Evolutionary conservation across 2,797 vertebrate genomes (phyloP).

Genomic region (Trachurus trachurus): DNA sequence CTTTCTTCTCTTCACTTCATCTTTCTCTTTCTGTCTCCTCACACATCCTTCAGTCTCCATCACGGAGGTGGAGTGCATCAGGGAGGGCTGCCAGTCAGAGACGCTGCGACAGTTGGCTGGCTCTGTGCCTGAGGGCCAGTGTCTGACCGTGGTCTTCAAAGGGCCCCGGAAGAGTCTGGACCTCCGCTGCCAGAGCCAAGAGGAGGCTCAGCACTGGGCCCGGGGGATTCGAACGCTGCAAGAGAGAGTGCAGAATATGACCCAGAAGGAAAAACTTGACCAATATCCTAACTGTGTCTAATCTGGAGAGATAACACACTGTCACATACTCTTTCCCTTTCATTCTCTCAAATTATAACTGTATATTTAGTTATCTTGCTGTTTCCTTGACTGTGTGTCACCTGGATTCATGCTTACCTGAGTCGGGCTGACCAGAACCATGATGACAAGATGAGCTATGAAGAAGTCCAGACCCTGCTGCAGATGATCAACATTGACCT

Average conservation of each 20-base stretch:
- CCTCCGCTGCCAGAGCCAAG: slow-evolving; percentile 87
- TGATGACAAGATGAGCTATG: slow-evolving; percentile 95
- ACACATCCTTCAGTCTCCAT: slow-evolving; percentile 74
- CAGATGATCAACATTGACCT: slow-evolving; percentile 96
- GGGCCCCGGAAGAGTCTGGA: slow-evolving; percentile 92
- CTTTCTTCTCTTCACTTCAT: background rate
- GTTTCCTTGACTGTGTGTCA: slow-evolving; percentile 85
- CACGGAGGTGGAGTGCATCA: slow-evolving; percentile 85
- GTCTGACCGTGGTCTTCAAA: slow-evolving; percentile 93
- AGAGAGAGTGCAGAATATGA: slow-evolving; percentile 91
- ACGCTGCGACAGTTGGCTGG: slow-evolving; percentile 82
- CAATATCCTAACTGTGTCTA: slow-evolving; percentile 90
- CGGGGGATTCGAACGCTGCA: slow-evolving; percentile 91
- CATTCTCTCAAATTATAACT: no score
- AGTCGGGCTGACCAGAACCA: slow-evolving; percentile 91
- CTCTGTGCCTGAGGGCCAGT: slow-evolving; percentile 84
- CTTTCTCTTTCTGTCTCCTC: background rate
- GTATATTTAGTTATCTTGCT: background rate
- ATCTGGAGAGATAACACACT: background rate
- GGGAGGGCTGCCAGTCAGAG: slow-evolving; percentile 89
- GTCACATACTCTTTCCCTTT: background rate
- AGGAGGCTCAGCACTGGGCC: slow-evolving; percentile 91
- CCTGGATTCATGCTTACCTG: slow-evolving; percentile 94
- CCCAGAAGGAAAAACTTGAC: slow-evolving; percentile 92
- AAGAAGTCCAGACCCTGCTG: slow-evolving; percentile 93